A percentile compares a stretch with the other conserved stretches of the same genome.
Conservation (phyloP, 2,113 vertebrate genomes). For the Eurystomus gularis region DNA sequence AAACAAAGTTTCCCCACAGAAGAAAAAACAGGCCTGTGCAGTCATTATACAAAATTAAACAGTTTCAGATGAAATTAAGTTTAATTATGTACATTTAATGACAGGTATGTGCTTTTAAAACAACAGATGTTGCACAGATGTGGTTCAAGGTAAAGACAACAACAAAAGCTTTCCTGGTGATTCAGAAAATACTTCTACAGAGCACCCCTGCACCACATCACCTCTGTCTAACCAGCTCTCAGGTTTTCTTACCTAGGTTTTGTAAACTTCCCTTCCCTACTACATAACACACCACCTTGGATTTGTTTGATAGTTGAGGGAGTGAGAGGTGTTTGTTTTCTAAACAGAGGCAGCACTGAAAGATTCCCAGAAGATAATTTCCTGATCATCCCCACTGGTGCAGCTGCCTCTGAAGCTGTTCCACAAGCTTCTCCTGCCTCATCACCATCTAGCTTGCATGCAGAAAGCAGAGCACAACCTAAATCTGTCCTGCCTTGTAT, state of each 20-base stretch:
- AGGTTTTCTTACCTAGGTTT: background rate
- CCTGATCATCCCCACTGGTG: background rate
- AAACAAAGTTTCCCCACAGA: background rate
- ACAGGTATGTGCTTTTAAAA: conserved; percentile 41
- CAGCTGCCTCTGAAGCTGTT: background rate
- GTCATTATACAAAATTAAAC: background rate
- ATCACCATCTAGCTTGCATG: background rate
- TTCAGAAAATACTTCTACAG: background rate
- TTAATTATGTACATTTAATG: conserved; percentile 41
- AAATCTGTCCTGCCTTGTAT: conserved; percentile 16
- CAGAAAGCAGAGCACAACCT: background rate
- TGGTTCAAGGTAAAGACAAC: background rate
- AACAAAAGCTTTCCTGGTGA: background rate
- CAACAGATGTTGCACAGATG: conserved; percentile 33
- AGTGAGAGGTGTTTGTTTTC: background rate
- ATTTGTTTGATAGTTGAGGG: background rate
- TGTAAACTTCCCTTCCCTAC: background rate
- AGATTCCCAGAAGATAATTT: background rate
- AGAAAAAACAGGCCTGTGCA: background rate
- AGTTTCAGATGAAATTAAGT: conserved; percentile 22
- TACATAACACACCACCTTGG: background rate
- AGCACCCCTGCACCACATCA: background rate
- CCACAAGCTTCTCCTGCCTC: background rate
- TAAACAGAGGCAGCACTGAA: background rate
- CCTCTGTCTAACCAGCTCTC: background rate